phyloP scores from a whole-genome alignment of 2,113 vertebrate genomes.

The Salvelinus sp. region DNA sequence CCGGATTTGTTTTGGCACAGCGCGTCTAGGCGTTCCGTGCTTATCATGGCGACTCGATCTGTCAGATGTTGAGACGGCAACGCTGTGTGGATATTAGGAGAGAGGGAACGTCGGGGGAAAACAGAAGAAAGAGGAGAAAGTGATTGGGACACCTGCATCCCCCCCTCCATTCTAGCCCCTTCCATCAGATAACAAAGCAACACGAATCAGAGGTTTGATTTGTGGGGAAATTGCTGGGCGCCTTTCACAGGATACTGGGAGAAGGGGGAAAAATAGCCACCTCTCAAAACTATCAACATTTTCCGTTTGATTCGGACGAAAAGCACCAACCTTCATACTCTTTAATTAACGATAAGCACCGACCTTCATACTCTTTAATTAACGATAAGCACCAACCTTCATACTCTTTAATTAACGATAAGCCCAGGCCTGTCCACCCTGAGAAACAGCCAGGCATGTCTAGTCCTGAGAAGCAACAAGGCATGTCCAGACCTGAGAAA shows the following conservation, averaged over 20 bases:
- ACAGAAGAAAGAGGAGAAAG: conserved; percentile 3
- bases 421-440: too few species aligned
- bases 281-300: conserved; percentile 38
- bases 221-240: conserved; percentile 29
- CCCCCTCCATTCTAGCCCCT: conserved; percentile 5
- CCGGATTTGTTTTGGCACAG: conserved; percentile 51
- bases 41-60: conserved; percentile 27
- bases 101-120: neutral
- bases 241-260: conserved; percentile 6
- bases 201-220: conserved; percentile 49
- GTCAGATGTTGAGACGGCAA: conserved; percentile 28
- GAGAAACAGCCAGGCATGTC: too few species aligned
- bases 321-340: conserved; percentile 15
- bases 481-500: too few species aligned
- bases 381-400: conserved; percentile 6
- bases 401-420: too few species aligned
- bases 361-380: conserved; percentile 8
- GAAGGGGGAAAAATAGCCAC: conserved; percentile 1
- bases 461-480: too few species aligned
- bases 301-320: conserved; percentile 52
- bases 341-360: neutral
- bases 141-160: neutral
- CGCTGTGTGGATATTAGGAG: conserved; percentile 17
- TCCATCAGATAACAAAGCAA: conserved; percentile 58
- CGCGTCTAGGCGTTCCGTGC: conserved; percentile 14